Evolutionary conservation across 2,797 vertebrate genomes (phyloP).

Genomic region (Xenentodon cancila): DNA sequence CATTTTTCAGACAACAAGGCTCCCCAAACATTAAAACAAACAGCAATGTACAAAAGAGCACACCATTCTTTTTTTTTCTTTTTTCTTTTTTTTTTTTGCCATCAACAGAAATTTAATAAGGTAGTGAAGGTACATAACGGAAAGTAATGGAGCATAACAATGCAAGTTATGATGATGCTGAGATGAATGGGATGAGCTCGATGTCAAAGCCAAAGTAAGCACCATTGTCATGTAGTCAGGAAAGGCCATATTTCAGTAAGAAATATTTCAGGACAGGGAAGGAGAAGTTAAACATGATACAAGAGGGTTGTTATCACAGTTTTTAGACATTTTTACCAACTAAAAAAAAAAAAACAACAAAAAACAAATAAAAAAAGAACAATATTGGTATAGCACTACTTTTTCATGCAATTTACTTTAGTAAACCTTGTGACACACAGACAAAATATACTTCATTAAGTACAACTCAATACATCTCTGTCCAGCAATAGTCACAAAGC

Average conservation of each 20-base stretch:
- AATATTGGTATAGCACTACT: slow-evolving; percentile 86
- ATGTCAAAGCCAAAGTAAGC: slow-evolving; percentile 87
- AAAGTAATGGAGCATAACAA: slow-evolving; percentile 78
- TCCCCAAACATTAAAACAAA: slow-evolving; percentile 83
- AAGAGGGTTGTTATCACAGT: slow-evolving; percentile 85
- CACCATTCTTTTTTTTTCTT: slow-evolving; percentile 72
- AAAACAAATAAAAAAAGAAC: slow-evolving; percentile 67
- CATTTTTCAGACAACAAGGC: slow-evolving; percentile 86
- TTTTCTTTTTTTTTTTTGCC: slow-evolving; percentile 77
- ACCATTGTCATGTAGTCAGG: slow-evolving; percentile 85
- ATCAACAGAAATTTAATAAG: slow-evolving; percentile 86
- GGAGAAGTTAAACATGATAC: slow-evolving; percentile 81
- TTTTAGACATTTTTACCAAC: slow-evolving; percentile 86
- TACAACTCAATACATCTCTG: slow-evolving; percentile 86
- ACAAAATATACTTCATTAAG: slow-evolving; percentile 89
- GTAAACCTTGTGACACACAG: slow-evolving; percentile 87
- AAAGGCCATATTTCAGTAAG: slow-evolving; percentile 82
- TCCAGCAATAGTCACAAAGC: slow-evolving; percentile 87
- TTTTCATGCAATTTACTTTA: slow-evolving; percentile 89
- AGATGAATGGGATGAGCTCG: slow-evolving; percentile 78
- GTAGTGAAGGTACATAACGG: slow-evolving; percentile 84
- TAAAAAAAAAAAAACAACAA: slow-evolving; percentile 55
- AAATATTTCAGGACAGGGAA: slow-evolving; percentile 76
- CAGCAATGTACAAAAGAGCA: slow-evolving; percentile 85
- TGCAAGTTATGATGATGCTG: slow-evolving; percentile 71